These are phyloP conservation scores for Eleutherodactylus coqui DNA, from an alignment of 2,797 vertebrate species.

Conservation along the genomic window DNA sequence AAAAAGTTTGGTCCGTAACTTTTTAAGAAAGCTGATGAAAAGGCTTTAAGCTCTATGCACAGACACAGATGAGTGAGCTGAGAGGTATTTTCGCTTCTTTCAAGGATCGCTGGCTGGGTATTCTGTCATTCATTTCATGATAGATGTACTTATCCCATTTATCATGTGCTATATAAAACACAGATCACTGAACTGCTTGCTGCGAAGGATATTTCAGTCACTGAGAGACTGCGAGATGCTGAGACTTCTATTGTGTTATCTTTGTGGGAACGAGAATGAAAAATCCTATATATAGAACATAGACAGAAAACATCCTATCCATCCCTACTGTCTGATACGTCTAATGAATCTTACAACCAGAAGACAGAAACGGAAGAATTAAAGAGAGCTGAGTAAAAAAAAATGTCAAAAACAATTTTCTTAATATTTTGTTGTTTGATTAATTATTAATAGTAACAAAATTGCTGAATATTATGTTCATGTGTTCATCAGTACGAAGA, in stretches of 20 bases:
- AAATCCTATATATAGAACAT: conserved; percentile 1
- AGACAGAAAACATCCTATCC: not conserved
- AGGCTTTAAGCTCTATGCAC: accelerated
- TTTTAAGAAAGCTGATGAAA: conserved; percentile 50
- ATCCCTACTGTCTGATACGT: not conserved
- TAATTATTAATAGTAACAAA: not conserved
- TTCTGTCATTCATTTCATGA: conserved; percentile 33
- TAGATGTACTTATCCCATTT: conserved; percentile 37
- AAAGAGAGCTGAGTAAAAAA: not conserved
- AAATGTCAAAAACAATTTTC: too few species aligned
- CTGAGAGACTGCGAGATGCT: conserved; percentile 23
- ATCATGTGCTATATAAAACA: conserved; percentile 55
- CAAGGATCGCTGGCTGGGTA: not conserved
- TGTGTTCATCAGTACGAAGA: too few species aligned
- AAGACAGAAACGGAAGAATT: not conserved
- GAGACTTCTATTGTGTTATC: conserved; percentile 34
- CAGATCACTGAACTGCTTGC: conserved; percentile 54
- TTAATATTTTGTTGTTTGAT: not conserved
- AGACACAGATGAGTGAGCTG: conserved; percentile 13
- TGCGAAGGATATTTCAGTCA: conserved; percentile 54
- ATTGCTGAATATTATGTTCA: not conserved
- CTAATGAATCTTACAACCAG: not conserved
- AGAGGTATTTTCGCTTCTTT: not conserved
- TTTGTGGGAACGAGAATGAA: conserved; percentile 20
- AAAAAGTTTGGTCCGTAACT: not conserved